Percentiles rank a stretch among this genome's conserved stretches.
Evolutionary conservation across 2,113 vertebrate species (phyloP).

Genomic region (Pterocles burchelli): DNA sequence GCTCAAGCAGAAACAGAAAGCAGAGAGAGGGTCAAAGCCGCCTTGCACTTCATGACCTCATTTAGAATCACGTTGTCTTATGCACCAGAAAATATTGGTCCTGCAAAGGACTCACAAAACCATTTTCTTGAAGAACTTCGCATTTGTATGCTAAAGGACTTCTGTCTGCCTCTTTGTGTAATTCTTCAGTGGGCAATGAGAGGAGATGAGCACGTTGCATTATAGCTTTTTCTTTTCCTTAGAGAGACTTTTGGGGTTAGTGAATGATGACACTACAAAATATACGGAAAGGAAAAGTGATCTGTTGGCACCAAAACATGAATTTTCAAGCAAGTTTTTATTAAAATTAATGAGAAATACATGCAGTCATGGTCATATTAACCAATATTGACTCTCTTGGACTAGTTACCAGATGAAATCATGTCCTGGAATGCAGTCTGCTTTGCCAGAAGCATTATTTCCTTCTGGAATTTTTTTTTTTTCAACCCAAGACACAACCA

Average conservation of each 20-base stretch:
- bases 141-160: background rate
- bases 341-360: constrained; percentile 58
- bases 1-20: background rate
- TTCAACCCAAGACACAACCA: constrained; percentile 35
- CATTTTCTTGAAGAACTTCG: background rate
- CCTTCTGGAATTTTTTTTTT: constrained; percentile 32
- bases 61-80: background rate
- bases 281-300: constrained; percentile 26
- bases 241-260: background rate
- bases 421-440: constrained; percentile 45
- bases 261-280: constrained; percentile 26
- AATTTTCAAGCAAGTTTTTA: constrained; percentile 39
- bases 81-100: background rate
- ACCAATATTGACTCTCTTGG: constrained; percentile 35
- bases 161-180: background rate
- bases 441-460: constrained; percentile 54
- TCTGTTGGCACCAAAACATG: background rate
- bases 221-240: background rate
- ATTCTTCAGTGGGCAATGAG: background rate
- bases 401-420: constrained; percentile 44
- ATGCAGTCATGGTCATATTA: constrained; percentile 9
- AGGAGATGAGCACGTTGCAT: background rate
- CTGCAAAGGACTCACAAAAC: background rate
- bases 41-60: background rate
- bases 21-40: background rate